Evolutionary conservation across 2,797 vertebrate species (phyloP).

Genomic region (Sebastes vulpes): DNA sequence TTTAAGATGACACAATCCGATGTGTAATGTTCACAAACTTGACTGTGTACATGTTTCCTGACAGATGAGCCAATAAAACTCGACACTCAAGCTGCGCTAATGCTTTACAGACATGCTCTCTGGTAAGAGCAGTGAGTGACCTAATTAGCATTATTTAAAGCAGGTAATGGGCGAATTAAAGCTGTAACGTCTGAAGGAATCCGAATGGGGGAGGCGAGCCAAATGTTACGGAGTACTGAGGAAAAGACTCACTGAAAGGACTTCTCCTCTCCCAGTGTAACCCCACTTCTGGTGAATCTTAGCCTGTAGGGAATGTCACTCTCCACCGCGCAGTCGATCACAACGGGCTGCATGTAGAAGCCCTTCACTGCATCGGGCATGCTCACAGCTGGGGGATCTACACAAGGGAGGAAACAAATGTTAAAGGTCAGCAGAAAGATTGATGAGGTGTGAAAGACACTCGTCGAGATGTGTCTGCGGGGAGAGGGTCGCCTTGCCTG

Average conservation of each 20-base stretch:
- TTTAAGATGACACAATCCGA: conserved; percentile 63
- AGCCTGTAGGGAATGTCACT: conserved; percentile 91
- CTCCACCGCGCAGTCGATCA: conserved; percentile 88
- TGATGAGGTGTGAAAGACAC: conserved; percentile 67
- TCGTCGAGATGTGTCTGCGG: conserved; percentile 10
- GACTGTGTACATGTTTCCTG: conserved; percentile 47
- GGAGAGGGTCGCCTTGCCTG: conserved; percentile 80
- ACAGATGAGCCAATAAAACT: conserved; percentile 66
- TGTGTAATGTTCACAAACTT: conserved; percentile 63
- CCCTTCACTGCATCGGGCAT: conserved; percentile 88
- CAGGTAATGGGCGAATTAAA: conserved; percentile 30
- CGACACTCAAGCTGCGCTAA: conserved; percentile 42
- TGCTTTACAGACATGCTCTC: conserved; percentile 46
- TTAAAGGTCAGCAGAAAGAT: conserved; percentile 57
- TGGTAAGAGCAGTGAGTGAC: conserved; percentile 33
- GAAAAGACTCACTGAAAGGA: conserved; percentile 86
- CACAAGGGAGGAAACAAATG: conserved; percentile 43
- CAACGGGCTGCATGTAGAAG: conserved; percentile 84
- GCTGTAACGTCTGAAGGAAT: conserved; percentile 21
- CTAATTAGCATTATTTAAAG: conserved; percentile 52
- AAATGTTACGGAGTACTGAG: conserved; percentile 22
- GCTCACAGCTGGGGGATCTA: conserved; percentile 89
- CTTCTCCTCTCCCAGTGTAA: conserved; percentile 86
- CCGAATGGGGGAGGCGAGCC: not conserved
- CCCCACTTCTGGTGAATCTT: conserved; percentile 86